A percentile compares a stretch with the other conserved stretches of the same genome.
Evolutionary conservation across 1,140 invertebrate genomes (phyloP).

Genomic region (Anastrepha obliqua): DNA sequence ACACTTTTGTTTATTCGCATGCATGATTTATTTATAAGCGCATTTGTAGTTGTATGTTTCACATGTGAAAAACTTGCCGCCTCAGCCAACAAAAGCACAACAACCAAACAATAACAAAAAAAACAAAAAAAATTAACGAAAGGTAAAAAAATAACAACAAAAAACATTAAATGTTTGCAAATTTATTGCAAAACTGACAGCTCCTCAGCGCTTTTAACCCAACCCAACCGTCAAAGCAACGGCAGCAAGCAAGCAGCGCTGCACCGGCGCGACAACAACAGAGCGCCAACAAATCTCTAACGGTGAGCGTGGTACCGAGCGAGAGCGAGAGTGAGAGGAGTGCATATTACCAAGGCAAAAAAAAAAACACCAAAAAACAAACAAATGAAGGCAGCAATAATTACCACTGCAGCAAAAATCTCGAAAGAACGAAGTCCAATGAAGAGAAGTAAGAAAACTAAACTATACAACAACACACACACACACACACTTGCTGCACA

Average conservation of each 20-base stretch:
- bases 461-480: background rate
- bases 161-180: constrained; percentile 41
- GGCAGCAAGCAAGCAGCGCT: background rate
- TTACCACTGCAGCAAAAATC: constrained; percentile 41
- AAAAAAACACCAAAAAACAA: background rate
- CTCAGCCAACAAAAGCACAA: constrained; percentile 31
- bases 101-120: background rate
- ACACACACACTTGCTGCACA: background rate
- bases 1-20: background rate
- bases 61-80: constrained; percentile 55
- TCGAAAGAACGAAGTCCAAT: constrained; percentile 25
- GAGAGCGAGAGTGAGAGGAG: background rate
- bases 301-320: background rate
- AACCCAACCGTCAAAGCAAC: constrained; percentile 31
- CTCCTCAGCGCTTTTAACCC: constrained; percentile 49
- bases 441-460: constrained; percentile 23
- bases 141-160: background rate
- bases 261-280: background rate
- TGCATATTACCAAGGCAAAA: background rate
- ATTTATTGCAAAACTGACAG: constrained; percentile 54
- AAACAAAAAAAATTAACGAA: background rate
- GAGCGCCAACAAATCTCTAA: background rate
- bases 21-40: constrained; percentile 39
- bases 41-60: background rate
- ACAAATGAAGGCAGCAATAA: constrained; percentile 42